Evolutionary conservation across 2,797 vertebrate genomes (phyloP).

Genomic region (Erethizon dorsatum): DNA sequence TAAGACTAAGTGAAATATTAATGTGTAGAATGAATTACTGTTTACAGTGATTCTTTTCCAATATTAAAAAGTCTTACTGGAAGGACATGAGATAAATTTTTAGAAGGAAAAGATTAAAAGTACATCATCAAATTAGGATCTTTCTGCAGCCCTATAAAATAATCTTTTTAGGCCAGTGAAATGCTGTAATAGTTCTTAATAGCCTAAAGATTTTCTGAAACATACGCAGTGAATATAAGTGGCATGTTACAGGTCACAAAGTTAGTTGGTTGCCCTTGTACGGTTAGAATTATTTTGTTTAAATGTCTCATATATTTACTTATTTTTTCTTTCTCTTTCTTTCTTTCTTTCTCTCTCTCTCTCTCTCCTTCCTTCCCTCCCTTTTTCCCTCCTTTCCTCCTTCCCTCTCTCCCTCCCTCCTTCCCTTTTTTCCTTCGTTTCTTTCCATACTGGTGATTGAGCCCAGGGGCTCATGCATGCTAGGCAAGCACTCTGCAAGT

Average conservation of each 20-base stretch:
- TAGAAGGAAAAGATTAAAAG: constrained; percentile 63
- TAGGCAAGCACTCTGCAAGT: neutral
- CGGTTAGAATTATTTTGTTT: neutral
- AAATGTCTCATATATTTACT: neutral
- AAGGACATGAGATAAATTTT: constrained; percentile 7
- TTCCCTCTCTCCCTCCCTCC: neutral
- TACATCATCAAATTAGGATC: constrained; percentile 28
- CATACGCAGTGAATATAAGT: neutral
- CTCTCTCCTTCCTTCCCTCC: neutral
- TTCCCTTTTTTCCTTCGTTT: neutral
- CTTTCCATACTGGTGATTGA: neutral
- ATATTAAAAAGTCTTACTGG: constrained; percentile 47
- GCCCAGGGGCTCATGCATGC: neutral
- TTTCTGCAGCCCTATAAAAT: constrained; percentile 60
- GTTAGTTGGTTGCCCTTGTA: constrained; percentile 36
- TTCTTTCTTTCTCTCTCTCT: no score
- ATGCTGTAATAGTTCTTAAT: constrained; percentile 1
- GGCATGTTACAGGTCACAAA: neutral
- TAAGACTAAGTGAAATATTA: constrained; percentile 48
- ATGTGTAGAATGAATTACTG: constrained; percentile 21
- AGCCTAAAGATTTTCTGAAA: constrained; percentile 58
- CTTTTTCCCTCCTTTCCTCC: neutral
- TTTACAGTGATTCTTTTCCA: constrained; percentile 56
- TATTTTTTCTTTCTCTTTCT: neutral
- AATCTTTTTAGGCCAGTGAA: constrained; percentile 27